phyloP scores from a whole-genome alignment of 1,140 invertebrate genomes.

The Xylocopa sonorina region DNA sequence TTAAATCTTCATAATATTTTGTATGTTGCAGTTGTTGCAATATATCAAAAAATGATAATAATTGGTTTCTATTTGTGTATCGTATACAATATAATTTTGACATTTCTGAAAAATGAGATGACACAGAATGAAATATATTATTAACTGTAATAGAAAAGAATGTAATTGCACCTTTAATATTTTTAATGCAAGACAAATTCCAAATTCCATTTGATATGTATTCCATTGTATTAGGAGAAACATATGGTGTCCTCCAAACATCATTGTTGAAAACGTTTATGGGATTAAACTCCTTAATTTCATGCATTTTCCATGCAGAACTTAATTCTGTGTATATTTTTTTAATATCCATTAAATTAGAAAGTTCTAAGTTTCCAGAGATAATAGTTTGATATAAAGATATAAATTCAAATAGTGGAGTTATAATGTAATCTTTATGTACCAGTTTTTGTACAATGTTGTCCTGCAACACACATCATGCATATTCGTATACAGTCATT shows the following conservation, averaged over 20 bases:
- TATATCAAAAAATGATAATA: slow-evolving; percentile 64
- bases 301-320: slow-evolving; percentile 37
- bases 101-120: slow-evolving; percentile 64
- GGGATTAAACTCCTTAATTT: slow-evolving; percentile 41
- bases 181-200: slow-evolving; percentile 64
- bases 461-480: slow-evolving; percentile 31
- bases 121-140: slow-evolving; percentile 11
- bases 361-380: slow-evolving; percentile 1
- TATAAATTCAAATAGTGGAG: slow-evolving; percentile 37
- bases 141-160: background rate
- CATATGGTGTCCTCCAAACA: background rate
- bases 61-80: slow-evolving; percentile 66
- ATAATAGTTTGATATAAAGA: slow-evolving; percentile 43
- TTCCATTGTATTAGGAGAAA: slow-evolving; percentile 26
- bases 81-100: slow-evolving; percentile 58
- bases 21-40: slow-evolving; percentile 72
- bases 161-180: slow-evolving; percentile 68
- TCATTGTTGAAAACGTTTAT: slow-evolving; percentile 24
- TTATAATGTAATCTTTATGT: slow-evolving; percentile 17
- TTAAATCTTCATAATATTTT: slow-evolving; percentile 68
- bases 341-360: slow-evolving; percentile 9
- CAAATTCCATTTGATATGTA: slow-evolving; percentile 76
- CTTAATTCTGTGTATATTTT: slow-evolving; percentile 34
- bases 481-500: background rate
- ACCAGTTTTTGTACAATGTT: slow-evolving; percentile 1